Evolutionary conservation across 2,113 vertebrate genomes (phyloP).

Genomic region (Lagopus leucura): DNA sequence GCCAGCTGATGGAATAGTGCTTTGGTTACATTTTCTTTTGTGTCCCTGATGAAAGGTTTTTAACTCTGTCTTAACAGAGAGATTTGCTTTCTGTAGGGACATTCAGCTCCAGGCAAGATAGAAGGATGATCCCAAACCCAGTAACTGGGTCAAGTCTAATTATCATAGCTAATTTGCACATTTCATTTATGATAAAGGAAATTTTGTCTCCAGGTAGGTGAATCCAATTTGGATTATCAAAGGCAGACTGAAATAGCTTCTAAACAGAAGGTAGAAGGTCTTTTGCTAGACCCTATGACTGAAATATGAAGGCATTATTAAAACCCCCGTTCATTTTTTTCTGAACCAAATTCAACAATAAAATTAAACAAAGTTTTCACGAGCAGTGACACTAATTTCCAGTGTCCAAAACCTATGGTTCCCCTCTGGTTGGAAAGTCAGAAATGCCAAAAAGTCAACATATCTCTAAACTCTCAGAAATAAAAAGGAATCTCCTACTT

Average conservation of each 20-base stretch:
- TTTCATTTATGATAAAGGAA: conserved; percentile 40
- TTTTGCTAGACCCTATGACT: background rate
- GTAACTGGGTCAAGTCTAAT: conserved; percentile 70
- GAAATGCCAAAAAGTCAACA: background rate
- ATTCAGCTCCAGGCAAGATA: conserved; percentile 51
- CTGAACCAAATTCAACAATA: background rate
- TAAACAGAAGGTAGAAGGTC: background rate
- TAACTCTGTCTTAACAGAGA: conserved; percentile 15
- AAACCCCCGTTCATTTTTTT: background rate
- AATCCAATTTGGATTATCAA: conserved; percentile 27
- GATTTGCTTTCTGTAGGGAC: conserved; percentile 47
- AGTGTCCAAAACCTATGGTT: background rate
- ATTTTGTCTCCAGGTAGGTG: conserved; percentile 49
- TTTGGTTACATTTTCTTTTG: conserved; percentile 24
- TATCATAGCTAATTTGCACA: conserved; percentile 63
- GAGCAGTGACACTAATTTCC: background rate
- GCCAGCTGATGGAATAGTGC: conserved; percentile 10
- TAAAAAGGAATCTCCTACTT: background rate
- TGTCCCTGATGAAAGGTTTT: conserved; percentile 39
- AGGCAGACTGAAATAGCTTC: conserved; percentile 27
- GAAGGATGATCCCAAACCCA: conserved; percentile 59
- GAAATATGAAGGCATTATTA: background rate
- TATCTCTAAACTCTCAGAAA: background rate
- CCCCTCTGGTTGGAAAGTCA: background rate
- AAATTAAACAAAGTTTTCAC: background rate